These are phyloP conservation scores for Xestia xanthographa DNA, from an alignment of 2,888 invertebrate genomes.

Conservation along the genomic window DNA sequence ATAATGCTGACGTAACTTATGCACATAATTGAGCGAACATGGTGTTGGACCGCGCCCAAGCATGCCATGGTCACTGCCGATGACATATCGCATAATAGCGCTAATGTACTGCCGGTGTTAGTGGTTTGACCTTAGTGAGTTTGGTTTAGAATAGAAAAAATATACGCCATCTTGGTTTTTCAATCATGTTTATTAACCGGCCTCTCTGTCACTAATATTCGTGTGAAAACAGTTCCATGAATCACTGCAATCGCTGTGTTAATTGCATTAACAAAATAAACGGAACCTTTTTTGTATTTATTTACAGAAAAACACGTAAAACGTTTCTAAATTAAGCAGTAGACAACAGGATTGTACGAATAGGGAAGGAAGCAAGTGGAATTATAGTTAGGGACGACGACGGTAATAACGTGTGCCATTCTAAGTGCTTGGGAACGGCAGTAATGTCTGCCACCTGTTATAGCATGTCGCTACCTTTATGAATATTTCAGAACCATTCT, in stretches of 20 bases:
- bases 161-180: not conserved
- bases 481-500: conserved; percentile 17
- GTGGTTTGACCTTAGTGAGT: conserved; percentile 18
- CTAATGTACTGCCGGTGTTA: conserved; percentile 50
- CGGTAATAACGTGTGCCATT: conserved; percentile 14
- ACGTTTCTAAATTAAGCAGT: not conserved
- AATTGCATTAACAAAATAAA: not conserved
- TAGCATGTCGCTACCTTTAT: conserved; percentile 7
- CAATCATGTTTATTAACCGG: not conserved
- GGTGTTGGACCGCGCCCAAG: conserved; percentile 71
- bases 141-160: not conserved
- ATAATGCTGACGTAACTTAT: conserved; percentile 59
- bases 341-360: not conserved
- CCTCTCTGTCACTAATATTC: not conserved
- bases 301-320: conserved; percentile 1
- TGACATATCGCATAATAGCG: conserved; percentile 54
- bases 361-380: not conserved
- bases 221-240: not conserved
- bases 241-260: not conserved
- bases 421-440: conserved; percentile 32
- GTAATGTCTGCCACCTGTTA: conserved; percentile 26
- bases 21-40: conserved; percentile 68
- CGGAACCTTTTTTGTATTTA: not conserved
- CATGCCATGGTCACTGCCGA: conserved; percentile 68
- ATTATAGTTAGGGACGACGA: not conserved